These are phyloP conservation scores for Capromys pilorides DNA, from an alignment of 2,797 vertebrate species.

Conservation along the genomic window DNA sequence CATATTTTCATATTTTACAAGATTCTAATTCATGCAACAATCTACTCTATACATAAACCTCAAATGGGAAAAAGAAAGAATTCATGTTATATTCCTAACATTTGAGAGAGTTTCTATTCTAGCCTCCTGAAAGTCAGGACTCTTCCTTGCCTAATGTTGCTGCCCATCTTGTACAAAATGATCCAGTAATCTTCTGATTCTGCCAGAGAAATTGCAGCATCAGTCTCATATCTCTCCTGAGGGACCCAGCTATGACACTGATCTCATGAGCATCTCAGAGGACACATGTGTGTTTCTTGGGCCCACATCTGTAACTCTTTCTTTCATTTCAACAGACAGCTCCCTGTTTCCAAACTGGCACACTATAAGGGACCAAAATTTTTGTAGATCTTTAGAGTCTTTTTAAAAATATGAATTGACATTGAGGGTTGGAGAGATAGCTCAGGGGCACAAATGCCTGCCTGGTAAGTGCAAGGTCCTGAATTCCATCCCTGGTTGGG, in stretches of 20 bases:
- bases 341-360: constrained; percentile 28
- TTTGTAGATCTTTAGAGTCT: constrained; percentile 21
- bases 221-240: background rate
- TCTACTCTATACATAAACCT: background rate
- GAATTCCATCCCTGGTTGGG: too few relatives aligned
- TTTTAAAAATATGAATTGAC: background rate
- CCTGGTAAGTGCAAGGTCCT: too few relatives aligned
- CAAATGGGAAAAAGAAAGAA: background rate
- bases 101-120: background rate
- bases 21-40: background rate
- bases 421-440: background rate
- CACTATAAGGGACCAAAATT: background rate
- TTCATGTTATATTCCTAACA: background rate
- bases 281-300: background rate
- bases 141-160: background rate
- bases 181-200: constrained; percentile 11
- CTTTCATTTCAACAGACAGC: background rate
- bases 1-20: constrained; percentile 30
- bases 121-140: background rate
- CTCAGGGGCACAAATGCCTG: too few relatives aligned
- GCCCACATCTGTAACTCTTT: background rate
- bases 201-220: background rate
- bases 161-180: constrained; percentile 16
- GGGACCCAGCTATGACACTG: background rate
- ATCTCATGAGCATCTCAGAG: background rate